Base-by-base conservation (phyloP, 2,888 invertebrate species). In the Nebria brevicollis region DNA sequence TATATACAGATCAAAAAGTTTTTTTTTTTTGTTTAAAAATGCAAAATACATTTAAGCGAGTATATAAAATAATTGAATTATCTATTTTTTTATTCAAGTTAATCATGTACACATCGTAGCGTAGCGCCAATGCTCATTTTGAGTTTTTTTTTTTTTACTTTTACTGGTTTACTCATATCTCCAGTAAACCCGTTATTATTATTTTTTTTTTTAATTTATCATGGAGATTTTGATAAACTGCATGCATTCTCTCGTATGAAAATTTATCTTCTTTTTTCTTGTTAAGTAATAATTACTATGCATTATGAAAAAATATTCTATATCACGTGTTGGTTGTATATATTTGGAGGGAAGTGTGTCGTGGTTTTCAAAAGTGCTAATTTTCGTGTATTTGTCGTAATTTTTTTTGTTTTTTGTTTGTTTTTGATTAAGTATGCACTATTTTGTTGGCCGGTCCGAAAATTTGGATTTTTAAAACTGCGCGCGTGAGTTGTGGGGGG, bases 21-120 rank as follows among this genome's bases (percentile, higher is more conserved):
- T 54, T 54, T 54, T 54, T 54, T 54, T 54, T 13, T 54, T 54
- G 85, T 65, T 77, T 82, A 87, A 88, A 88, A 89, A 89, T 88
- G 89, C 88, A 86, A 87, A 72, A 86, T 89, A 88, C 87, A 86
- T 87, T 88, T 87, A 89, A 89, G 89, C 89, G 88, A 89, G 89
- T 89, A 89, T 89, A 89, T 87, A 89, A 89, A 89, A 89, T 89
- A 89, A 89, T 87, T 88, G 86, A 88, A 86, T 87, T 83, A 88
- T 88, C 88, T 88, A 87, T 87, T 87, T 86, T 87, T 86, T 87
- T 86, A 88, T 87, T 82, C 76, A 83, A 76, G 75, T 81, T 66
- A 76, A 80, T 89, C 89, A 89, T 89, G 88, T 89, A 89, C 89
- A 89, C 88, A 87, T 88, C 89, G 89, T 89, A 89, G 89, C 89